A percentile compares a stretch with the other conserved stretches of the same genome.
Conservation (phyloP, 2,797 vertebrate genomes). For the Astyanax mexicanus region DNA sequence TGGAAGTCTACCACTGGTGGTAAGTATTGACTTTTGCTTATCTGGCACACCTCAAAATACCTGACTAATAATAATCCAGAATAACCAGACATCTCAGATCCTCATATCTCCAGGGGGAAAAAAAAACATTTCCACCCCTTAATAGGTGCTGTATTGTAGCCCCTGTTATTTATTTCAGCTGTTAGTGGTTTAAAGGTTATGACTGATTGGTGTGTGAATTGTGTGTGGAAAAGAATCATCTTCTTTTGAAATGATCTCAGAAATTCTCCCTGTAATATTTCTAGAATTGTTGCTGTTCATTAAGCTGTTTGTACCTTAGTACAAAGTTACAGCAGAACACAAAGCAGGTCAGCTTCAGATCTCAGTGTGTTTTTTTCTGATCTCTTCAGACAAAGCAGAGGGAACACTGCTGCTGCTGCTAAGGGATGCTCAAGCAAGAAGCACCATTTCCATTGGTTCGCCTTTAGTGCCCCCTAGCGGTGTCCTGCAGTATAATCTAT, state of each 20-base stretch:
- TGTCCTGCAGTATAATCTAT: neutral
- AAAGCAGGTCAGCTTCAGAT: neutral
- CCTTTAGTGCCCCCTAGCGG: slow-evolving; percentile 46
- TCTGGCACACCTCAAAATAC: too few relatives aligned
- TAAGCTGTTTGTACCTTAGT: neutral
- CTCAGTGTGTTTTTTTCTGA: slow-evolving; percentile 22
- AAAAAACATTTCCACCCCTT: too few relatives aligned
- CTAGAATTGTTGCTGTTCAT: neutral
- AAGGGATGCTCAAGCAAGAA: neutral
- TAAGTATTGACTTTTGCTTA: too few relatives aligned
- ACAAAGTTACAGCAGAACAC: neutral
- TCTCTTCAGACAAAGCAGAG: neutral
- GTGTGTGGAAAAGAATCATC: neutral
- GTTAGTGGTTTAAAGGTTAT: too few relatives aligned
- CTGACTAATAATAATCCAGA: too few relatives aligned
- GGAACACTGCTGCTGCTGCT: neutral
- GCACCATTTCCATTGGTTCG: slow-evolving; percentile 8
- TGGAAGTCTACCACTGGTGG: too few relatives aligned
- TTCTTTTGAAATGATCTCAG: neutral
- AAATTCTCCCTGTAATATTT: neutral
- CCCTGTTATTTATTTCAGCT: too few relatives aligned
- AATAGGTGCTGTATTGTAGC: too few relatives aligned
- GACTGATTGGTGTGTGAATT: too few relatives aligned
- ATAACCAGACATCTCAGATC: too few relatives aligned
- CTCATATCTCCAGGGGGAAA: too few relatives aligned